phyloP scores from a whole-genome alignment of 2,113 vertebrate genomes.

The Columba livia region DNA sequence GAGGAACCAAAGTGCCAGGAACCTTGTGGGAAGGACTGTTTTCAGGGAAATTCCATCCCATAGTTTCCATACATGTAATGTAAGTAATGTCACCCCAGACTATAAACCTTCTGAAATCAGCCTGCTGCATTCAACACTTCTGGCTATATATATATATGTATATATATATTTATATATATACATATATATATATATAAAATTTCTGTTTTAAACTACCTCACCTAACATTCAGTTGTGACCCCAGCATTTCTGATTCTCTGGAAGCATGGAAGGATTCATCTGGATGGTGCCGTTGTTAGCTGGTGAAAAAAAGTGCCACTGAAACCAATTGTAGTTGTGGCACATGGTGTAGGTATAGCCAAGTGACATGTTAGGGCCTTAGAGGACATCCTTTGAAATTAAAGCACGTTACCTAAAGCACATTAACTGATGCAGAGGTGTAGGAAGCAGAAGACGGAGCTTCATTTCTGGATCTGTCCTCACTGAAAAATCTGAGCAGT shows the following conservation, averaged over 20 bases:
- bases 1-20: conserved; percentile 28
- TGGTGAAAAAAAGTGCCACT: neutral
- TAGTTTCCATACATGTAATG: neutral
- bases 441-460: neutral
- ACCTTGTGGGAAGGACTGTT: conserved; percentile 40
- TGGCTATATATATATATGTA: neutral
- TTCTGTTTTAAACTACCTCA: neutral
- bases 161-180: neutral
- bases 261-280: neutral
- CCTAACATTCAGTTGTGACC: neutral
- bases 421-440: neutral
- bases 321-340: neutral
- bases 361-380: neutral
- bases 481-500: neutral
- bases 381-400: neutral
- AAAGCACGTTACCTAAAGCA: neutral
- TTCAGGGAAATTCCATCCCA: conserved; percentile 48
- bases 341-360: neutral
- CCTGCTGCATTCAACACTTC: neutral
- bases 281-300: neutral
- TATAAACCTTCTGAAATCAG: conserved; percentile 1
- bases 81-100: conserved; percentile 18
- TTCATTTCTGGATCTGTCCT: neutral
- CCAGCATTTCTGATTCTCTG: neutral
- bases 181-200: neutral